Conservation (phyloP, 1,140 invertebrate genomes). For the Bombus breviceps region DNA sequence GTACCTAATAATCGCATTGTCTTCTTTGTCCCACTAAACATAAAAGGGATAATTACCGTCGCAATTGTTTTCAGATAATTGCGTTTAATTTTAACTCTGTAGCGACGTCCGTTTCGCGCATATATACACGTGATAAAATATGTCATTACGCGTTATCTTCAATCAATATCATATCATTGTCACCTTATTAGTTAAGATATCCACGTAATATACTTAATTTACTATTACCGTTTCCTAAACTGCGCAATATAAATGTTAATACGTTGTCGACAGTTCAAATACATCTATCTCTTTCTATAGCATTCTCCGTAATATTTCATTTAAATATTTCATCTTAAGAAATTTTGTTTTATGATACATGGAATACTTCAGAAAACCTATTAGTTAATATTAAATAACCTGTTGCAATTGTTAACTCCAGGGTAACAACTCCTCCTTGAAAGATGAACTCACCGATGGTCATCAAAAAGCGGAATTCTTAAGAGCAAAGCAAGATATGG, state of each 20-base stretch:
- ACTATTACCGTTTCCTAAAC: background rate
- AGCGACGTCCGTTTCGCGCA: slow-evolving; percentile 13
- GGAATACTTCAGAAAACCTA: too few relatives aligned
- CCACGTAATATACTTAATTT: background rate
- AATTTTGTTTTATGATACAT: background rate
- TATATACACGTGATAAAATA: slow-evolving; percentile 9
- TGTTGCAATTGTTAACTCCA: slow-evolving; percentile 10
- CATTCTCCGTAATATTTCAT: background rate
- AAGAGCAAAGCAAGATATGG: slow-evolving; percentile 80
- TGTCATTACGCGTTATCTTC: slow-evolving; percentile 35
- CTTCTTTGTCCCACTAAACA: slow-evolving; percentile 20
- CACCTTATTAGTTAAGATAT: background rate
- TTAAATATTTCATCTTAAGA: background rate
- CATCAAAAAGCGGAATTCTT: slow-evolving; percentile 76
- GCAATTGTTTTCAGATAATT: slow-evolving; percentile 49
- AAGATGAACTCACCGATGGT: slow-evolving; percentile 75
- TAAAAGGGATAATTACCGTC: slow-evolving; percentile 33
- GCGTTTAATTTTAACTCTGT: slow-evolving; percentile 43
- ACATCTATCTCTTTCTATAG: too few relatives aligned
- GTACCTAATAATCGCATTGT: slow-evolving; percentile 31
- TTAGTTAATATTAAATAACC: too few relatives aligned
- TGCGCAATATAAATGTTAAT: background rate
- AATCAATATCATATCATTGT: slow-evolving; percentile 36
- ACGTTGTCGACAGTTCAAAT: background rate
- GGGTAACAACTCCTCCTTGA: slow-evolving; percentile 61